phyloP scores from a whole-genome alignment of 2,888 invertebrate species.

The Nomada ruficornis region DNA sequence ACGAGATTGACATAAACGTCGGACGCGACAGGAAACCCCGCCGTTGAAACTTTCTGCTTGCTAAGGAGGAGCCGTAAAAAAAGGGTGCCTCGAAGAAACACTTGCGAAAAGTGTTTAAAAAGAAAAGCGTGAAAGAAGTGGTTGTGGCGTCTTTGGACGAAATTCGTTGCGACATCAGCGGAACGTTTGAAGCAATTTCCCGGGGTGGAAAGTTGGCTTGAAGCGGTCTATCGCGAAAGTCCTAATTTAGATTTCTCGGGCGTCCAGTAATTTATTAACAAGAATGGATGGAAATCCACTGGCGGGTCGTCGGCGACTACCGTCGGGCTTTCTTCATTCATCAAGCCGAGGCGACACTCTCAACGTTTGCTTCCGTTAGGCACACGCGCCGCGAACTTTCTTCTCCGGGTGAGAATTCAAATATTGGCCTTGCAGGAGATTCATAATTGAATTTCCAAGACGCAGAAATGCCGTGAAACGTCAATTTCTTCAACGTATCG shows the following conservation, averaged over 20 bases:
- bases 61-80: neutral
- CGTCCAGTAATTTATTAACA: constrained; percentile 26
- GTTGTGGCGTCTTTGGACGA: neutral
- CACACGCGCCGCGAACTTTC: constrained; percentile 19
- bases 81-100: neutral
- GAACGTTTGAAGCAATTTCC: neutral
- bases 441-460: neutral
- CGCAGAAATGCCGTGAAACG: neutral
- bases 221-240: constrained; percentile 27
- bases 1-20: constrained; percentile 27
- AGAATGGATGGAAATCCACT: constrained; percentile 23
- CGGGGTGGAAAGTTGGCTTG: neutral
- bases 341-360: constrained; percentile 15
- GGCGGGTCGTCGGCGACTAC: neutral
- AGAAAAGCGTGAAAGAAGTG: too few relatives aligned
- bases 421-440: neutral
- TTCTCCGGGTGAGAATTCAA: neutral
- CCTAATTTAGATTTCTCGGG: constrained; percentile 51
- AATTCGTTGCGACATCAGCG: neutral
- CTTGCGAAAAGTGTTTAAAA: neutral
- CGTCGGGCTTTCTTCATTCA: constrained; percentile 30
- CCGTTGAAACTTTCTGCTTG: neutral
- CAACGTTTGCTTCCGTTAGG: constrained; percentile 5
- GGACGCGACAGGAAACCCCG: neutral
- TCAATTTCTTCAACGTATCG: neutral